Evolutionary conservation across 2,888 invertebrate genomes (phyloP).

Genomic region (Leucophenga maculata): DNA sequence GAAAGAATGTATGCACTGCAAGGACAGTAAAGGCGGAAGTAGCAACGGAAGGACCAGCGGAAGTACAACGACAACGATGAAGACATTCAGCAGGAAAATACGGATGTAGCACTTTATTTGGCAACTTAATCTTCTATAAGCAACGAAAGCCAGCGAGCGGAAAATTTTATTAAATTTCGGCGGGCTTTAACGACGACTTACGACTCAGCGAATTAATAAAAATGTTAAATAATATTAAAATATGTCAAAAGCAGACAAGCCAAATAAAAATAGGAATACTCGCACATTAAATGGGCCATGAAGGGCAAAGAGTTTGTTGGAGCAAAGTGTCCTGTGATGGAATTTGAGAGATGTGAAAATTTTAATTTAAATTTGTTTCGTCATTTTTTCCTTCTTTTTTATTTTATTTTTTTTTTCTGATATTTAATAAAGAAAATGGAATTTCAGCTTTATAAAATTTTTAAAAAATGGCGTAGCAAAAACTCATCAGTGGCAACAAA

Average conservation of each 20-base stretch:
- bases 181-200: slow-evolving; percentile 7
- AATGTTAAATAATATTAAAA: background rate
- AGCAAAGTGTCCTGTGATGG: background rate
- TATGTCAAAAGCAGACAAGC: background rate
- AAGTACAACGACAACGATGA: background rate
- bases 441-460: background rate
- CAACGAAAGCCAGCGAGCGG: slow-evolving; percentile 27
- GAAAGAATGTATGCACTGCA: background rate
- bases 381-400: no score
- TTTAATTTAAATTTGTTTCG: background rate
- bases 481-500: no score
- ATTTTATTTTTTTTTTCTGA: no score
- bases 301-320: background rate
- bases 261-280: background rate
- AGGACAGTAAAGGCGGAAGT: background rate
- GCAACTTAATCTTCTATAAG: slow-evolving; percentile 58
- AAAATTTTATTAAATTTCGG: slow-evolving; percentile 60
- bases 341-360: background rate
- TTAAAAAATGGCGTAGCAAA: no score
- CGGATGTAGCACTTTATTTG: slow-evolving; percentile 54
- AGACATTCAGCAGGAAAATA: background rate
- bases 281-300: background rate
- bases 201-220: background rate
- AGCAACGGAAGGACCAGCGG: background rate
- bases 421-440: background rate